phyloP scores from a whole-genome alignment of 2,797 vertebrate genomes.

The Paguma larvata region DNA sequence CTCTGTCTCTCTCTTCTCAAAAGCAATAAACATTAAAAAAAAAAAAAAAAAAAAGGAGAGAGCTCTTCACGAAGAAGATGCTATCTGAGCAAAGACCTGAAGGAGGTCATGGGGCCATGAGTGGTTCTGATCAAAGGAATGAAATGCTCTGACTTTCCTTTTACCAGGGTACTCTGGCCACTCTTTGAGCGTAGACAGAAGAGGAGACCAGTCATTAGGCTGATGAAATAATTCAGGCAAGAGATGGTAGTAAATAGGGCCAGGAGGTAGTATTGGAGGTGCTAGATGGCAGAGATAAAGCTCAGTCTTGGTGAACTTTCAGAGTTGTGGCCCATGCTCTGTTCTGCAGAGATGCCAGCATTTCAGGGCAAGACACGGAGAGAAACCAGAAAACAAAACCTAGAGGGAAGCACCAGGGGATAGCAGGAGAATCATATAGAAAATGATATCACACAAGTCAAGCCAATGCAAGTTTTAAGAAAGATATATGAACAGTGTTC shows the following conservation, averaged over 20 bases:
- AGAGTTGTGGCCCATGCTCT: neutral
- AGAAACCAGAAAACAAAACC: neutral
- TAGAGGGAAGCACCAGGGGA: neutral
- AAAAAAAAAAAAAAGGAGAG: neutral
- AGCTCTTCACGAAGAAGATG: neutral
- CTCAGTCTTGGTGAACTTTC: neutral
- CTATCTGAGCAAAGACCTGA: neutral
- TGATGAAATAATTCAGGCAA: neutral
- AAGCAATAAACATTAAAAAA: too few relatives aligned
- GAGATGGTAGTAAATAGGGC: neutral
- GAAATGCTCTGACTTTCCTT: neutral
- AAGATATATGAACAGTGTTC: neutral
- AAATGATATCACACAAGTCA: neutral
- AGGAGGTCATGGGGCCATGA: neutral
- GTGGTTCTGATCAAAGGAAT: neutral
- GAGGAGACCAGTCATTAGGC: neutral
- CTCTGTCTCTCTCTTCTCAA: too few relatives aligned
- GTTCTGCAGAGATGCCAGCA: neutral
- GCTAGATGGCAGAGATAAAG: neutral
- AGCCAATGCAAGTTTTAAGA: neutral
- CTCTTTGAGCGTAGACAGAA: neutral
- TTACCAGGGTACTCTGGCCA: neutral
- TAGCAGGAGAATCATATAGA: neutral
- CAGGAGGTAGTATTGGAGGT: neutral
- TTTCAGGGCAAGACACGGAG: neutral